These are phyloP conservation scores for Drosophila neotestacea DNA, from an alignment of 2,888 invertebrate species.

Conservation along the genomic window DNA sequence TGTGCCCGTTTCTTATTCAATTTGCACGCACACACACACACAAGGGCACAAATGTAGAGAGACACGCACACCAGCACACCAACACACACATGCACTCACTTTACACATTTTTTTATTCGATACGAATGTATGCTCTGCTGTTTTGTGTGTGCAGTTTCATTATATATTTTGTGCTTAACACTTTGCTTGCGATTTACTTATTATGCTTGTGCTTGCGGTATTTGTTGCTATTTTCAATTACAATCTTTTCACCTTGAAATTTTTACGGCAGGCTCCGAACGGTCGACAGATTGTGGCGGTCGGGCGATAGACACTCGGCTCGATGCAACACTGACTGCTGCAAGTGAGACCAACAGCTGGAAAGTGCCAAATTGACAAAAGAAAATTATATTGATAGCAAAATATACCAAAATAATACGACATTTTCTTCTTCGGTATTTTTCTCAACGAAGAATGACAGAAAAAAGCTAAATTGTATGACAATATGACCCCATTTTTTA, in stretches of 20 bases:
- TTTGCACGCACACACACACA: conserved; percentile 72
- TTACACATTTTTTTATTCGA: conserved; percentile 64
- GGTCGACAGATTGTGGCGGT: conserved; percentile 62
- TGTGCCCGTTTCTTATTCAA: conserved; percentile 77
- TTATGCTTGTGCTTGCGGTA: conserved; percentile 54
- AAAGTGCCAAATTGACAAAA: conserved; percentile 25
- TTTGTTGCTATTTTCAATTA: conserved; percentile 71
- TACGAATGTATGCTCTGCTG: conserved; percentile 43
- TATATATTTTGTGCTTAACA: conserved; percentile 28
- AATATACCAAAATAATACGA: too few species aligned
- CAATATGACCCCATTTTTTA: too few species aligned
- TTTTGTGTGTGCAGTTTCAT: conserved; percentile 43
- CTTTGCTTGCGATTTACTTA: conserved; percentile 51
- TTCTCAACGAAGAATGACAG: too few species aligned
- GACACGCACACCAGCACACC: conserved; percentile 38
- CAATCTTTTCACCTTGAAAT: conserved; percentile 76
- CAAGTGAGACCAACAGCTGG: conserved; percentile 44
- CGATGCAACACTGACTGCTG: conserved; percentile 49
- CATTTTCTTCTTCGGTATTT: too few species aligned
- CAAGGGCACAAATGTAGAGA: conserved; percentile 38
- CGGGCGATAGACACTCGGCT: conserved; percentile 54
- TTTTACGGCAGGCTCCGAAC: conserved; percentile 69
- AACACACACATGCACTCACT: conserved; percentile 70
- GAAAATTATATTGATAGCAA: not conserved
- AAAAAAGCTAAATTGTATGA: too few species aligned